Percentiles rank a stretch among this genome's conserved stretches.
phyloP scores from a whole-genome alignment of 2,797 vertebrate genomes.

The Typhlichthys eigenmanni region DNA sequence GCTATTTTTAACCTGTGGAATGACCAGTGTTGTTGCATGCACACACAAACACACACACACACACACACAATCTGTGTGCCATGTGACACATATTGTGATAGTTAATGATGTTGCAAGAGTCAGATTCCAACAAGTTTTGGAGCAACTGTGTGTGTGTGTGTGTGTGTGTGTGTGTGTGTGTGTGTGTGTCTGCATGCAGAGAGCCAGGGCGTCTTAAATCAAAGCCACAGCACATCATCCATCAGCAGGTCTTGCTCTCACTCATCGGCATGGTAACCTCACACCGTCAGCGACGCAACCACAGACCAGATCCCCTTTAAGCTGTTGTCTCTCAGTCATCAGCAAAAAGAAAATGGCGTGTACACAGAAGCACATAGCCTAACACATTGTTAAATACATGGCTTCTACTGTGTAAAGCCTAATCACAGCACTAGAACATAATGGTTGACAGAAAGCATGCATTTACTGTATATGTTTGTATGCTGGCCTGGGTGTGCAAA shows the following conservation, averaged over 20 bases:
- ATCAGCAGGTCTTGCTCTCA: constrained; percentile 53
- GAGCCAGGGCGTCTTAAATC: constrained; percentile 41
- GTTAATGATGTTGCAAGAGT: constrained; percentile 70
- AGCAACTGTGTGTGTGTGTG: constrained; percentile 47
- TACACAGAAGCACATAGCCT: too few species aligned
- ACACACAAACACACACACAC: constrained; percentile 5
- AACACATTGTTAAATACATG: too few species aligned
- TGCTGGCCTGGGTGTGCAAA: too few species aligned
- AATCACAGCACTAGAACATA: background rate
- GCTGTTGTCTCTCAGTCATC: constrained; percentile 22
- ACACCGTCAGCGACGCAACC: constrained; percentile 45
- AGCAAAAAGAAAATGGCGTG: constrained; percentile 21
- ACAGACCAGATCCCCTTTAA: constrained; percentile 36
- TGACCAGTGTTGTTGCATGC: constrained; percentile 3
- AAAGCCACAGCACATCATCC: constrained; percentile 45
- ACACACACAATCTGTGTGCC: constrained; percentile 31
- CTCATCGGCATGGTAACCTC: constrained; percentile 54
- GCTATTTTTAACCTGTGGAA: constrained; percentile 55
- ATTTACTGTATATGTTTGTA: background rate
- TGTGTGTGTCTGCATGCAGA: constrained; percentile 1
- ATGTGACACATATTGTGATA: constrained; percentile 66
- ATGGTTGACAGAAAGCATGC: background rate
- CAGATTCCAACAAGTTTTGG: constrained; percentile 61
- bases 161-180: constrained; percentile 11
- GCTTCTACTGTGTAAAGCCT: background rate